These are phyloP conservation scores for Alaudala cheleensis DNA, from an alignment of 2,113 vertebrate genomes.

Conservation along the genomic window DNA sequence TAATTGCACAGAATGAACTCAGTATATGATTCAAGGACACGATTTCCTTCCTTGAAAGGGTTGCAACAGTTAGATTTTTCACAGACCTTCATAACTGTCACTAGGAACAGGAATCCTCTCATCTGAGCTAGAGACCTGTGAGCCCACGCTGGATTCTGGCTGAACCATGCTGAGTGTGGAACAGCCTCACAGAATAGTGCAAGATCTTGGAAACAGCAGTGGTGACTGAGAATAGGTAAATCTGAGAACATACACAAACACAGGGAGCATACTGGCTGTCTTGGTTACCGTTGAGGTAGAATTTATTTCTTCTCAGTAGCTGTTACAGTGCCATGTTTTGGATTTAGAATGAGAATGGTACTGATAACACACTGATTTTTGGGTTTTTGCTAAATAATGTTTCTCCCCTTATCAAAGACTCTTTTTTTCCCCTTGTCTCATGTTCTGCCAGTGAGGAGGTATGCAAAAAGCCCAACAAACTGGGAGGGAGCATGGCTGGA, in stretches of 20 bases:
- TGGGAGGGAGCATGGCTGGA: too few relatives aligned
- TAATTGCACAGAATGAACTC: neutral
- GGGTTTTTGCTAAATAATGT: neutral
- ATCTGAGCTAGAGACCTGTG: neutral
- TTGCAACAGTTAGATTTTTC: neutral
- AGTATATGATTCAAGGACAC: neutral
- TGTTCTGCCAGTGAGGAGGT: too few relatives aligned
- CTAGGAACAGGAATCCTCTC: neutral
- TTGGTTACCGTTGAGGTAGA: neutral
- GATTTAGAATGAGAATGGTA: neutral
- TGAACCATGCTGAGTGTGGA: neutral
- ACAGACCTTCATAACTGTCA: neutral
- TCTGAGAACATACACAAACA: neutral
- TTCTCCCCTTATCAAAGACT: neutral
- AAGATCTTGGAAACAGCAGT: neutral
- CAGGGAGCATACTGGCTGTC: neutral
- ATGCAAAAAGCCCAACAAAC: too few relatives aligned
- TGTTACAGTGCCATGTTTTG: neutral
- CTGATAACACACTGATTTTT: neutral
- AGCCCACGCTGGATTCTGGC: rapidly evolving
- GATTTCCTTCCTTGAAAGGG: neutral
- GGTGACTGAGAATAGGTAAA: neutral
- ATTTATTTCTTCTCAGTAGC: neutral
- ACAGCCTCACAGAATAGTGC: neutral
- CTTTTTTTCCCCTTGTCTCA: neutral